Percentiles rank a stretch among this genome's conserved stretches.
phyloP scores from a whole-genome alignment of 2,888 invertebrate genomes.

The Nasonia oneida region DNA sequence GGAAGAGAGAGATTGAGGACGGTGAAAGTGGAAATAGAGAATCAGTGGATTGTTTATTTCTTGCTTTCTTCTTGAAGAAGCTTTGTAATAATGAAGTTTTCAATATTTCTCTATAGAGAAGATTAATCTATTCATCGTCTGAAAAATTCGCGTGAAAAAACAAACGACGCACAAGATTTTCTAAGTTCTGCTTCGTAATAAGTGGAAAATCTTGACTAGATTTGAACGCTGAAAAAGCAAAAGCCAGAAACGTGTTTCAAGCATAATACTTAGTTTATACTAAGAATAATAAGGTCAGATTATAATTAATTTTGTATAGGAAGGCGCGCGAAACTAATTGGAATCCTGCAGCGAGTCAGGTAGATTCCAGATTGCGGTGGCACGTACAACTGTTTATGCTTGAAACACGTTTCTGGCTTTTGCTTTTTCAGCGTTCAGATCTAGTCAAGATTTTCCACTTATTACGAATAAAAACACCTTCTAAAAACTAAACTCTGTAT shows the following conservation, averaged over 20 bases:
- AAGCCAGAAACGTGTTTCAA: not conserved
- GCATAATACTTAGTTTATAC: not conserved
- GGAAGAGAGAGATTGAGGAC: too few relatives aligned
- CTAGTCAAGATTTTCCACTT: too few relatives aligned
- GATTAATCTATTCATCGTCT: too few relatives aligned
- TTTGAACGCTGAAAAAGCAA: not conserved
- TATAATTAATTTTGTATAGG: not conserved
- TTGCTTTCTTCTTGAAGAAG: too few relatives aligned
- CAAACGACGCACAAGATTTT: not conserved
- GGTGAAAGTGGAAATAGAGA: too few relatives aligned
- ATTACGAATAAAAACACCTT: not conserved
- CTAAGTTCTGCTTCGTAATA: not conserved
- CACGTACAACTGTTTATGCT: not conserved
- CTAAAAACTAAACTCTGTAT: not conserved
- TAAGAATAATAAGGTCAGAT: not conserved
- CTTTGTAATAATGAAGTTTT: too few relatives aligned
- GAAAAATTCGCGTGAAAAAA: constrained; percentile 2
- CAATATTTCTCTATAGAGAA: too few relatives aligned
- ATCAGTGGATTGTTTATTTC: too few relatives aligned
- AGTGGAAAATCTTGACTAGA: not conserved
- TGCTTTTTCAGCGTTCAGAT: too few relatives aligned
- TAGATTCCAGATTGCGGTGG: constrained; percentile 30
- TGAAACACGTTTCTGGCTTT: too few relatives aligned
- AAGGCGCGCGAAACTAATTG: not conserved
- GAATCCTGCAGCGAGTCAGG: constrained; percentile 13